Conservation (phyloP, 2,113 vertebrate genomes). For the Tragelaphus imberbis region DNA sequence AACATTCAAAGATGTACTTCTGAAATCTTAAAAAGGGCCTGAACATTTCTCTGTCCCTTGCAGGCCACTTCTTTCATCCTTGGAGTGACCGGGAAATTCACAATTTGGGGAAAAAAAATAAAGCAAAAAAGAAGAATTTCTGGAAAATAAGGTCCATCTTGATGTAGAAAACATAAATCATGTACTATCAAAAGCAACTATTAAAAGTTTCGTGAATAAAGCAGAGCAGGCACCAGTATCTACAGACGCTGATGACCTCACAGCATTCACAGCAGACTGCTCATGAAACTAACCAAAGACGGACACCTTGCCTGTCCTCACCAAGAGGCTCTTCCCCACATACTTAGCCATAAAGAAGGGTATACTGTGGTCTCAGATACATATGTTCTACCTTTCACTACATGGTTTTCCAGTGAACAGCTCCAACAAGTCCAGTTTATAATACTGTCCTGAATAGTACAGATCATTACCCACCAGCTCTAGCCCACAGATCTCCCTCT, state of each 20-base stretch:
- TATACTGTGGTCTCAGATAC: background rate
- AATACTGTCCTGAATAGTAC: background rate
- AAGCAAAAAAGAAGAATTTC: background rate
- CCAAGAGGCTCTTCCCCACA: accelerated
- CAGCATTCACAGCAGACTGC: background rate
- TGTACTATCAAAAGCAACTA: background rate
- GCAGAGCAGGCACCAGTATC: background rate
- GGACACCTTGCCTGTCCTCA: background rate
- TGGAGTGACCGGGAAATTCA: background rate
- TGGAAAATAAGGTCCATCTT: background rate
- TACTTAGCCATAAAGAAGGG: background rate
- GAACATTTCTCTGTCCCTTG: background rate
- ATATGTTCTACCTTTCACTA: background rate
- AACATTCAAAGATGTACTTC: background rate
- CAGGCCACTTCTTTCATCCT: background rate
- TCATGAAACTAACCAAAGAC: background rate
- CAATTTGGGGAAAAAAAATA: background rate
- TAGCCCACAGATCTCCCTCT: background rate
- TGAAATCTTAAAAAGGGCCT: background rate
- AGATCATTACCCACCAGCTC: background rate
- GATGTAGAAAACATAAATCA: background rate
- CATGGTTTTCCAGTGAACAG: background rate
- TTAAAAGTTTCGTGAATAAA: background rate
- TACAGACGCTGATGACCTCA: background rate
- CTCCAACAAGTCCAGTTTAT: background rate